Percentiles rank a stretch among this genome's conserved stretches.
phyloP scores from a whole-genome alignment of 1,140 invertebrate genomes.

The Drosophila sechellia region DNA sequence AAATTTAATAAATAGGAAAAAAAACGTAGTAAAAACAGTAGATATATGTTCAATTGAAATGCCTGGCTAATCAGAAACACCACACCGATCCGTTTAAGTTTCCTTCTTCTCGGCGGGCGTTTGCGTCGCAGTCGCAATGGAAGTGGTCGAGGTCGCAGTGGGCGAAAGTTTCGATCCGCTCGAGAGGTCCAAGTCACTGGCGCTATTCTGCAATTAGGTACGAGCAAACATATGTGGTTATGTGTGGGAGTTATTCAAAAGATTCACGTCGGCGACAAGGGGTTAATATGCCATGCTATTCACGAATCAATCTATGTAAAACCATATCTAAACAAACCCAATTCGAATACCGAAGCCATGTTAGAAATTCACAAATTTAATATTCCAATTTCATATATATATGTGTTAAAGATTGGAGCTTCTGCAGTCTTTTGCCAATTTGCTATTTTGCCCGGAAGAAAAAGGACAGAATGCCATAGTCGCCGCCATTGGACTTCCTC shows the following conservation, averaged over 20 bases:
- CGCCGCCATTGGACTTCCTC: background rate
- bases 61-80: conserved; percentile 32
- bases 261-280: background rate
- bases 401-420: no score
- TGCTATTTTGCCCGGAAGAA: background rate
- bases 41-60: conserved; percentile 34
- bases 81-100: conserved; percentile 45
- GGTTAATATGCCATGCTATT: conserved; percentile 1
- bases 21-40: conserved; percentile 31
- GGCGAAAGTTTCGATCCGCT: conserved; percentile 24
- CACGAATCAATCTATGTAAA: no score
- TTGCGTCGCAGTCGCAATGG: conserved; percentile 17
- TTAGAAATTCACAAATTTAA: background rate
- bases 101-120: conserved; percentile 59
- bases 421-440: background rate
- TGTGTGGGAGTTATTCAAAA: no score
- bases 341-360: background rate
- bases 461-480: background rate
- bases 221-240: no score
- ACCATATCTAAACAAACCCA: background rate
- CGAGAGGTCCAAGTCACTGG: conserved; percentile 69
- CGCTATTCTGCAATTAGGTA: conserved; percentile 56
- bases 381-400: background rate
- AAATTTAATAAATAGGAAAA: conserved; percentile 39
- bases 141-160: conserved; percentile 10